Conservation (phyloP, 1,140 invertebrate species). For the Campoletis sonorensis region DNA sequence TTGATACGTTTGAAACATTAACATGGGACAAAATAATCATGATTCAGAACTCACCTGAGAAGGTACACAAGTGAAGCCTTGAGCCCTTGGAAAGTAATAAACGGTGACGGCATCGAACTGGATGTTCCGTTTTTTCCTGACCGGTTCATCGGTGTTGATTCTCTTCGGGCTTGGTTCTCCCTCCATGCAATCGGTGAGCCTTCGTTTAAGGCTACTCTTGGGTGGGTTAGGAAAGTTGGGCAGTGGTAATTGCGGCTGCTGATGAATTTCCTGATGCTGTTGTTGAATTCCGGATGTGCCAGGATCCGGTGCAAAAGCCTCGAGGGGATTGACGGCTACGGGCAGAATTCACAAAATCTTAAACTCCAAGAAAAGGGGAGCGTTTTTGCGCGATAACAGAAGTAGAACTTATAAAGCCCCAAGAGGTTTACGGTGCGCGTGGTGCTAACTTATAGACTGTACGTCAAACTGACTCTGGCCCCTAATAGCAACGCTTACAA, state of each 20-base stretch:
- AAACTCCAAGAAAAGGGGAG: background rate
- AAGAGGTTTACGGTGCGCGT: background rate
- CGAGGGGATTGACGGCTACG: conserved; percentile 60
- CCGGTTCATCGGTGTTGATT: conserved; percentile 66
- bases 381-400: background rate
- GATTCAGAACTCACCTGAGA: conserved; percentile 14
- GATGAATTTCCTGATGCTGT: conserved; percentile 21
- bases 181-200: conserved; percentile 71
- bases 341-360: background rate
- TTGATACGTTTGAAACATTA: no score
- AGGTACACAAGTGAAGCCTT: conserved; percentile 98
- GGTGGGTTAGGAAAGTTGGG: conserved; percentile 61
- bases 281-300: conserved; percentile 44
- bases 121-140: conserved; percentile 86
- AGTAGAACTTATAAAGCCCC: background rate
- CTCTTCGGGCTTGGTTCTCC: conserved; percentile 75
- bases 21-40: background rate
- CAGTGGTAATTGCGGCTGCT: conserved; percentile 46
- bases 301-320: conserved; percentile 53
- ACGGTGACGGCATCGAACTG: conserved; percentile 95
- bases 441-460: background rate
- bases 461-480: background rate
- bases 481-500: background rate
- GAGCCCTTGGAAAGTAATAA: conserved; percentile 95
- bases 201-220: conserved; percentile 79